Conservation (phyloP, 2,888 invertebrate genomes). For the Euplexia lucipara region DNA sequence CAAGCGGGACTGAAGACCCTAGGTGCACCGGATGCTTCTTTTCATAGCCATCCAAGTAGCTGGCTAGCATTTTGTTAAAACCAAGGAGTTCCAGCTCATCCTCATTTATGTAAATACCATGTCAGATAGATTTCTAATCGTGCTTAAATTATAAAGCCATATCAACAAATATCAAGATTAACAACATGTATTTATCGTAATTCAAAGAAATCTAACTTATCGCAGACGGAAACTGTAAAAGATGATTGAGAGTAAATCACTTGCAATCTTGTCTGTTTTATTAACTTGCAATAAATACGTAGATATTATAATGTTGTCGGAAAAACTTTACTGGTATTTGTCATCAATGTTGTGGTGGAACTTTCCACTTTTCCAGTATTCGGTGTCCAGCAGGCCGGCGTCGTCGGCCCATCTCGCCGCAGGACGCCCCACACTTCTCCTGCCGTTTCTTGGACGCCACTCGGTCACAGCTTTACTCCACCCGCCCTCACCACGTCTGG, state of each 20-base stretch:
- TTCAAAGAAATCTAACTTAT: constrained; percentile 41
- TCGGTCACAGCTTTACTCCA: too few species aligned
- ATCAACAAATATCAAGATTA: constrained; percentile 46
- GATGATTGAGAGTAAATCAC: constrained; percentile 33
- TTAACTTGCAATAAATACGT: constrained; percentile 23
- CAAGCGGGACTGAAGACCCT: background rate
- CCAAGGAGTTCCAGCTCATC: constrained; percentile 13
- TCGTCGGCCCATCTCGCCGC: too few species aligned
- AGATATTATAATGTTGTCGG: too few species aligned
- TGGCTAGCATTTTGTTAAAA: background rate
- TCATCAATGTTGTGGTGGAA: too few species aligned
- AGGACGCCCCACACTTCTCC: too few species aligned
- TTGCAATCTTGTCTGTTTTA: constrained; percentile 23
- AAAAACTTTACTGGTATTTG: too few species aligned
- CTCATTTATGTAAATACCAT: background rate
- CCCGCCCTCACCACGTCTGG: too few species aligned
- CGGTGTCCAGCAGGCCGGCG: too few species aligned
- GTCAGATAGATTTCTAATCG: constrained; percentile 29
- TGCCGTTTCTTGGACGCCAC: too few species aligned
- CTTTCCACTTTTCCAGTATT: too few species aligned
- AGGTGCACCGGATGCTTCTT: background rate
- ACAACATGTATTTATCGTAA: constrained; percentile 19
- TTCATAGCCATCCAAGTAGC: too few species aligned
- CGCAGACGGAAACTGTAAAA: constrained; percentile 29
- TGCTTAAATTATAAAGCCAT: constrained; percentile 5